Base-by-base conservation (phyloP, 2,113 vertebrate species). In the Tympanuchus pallidicinctus region DNA sequence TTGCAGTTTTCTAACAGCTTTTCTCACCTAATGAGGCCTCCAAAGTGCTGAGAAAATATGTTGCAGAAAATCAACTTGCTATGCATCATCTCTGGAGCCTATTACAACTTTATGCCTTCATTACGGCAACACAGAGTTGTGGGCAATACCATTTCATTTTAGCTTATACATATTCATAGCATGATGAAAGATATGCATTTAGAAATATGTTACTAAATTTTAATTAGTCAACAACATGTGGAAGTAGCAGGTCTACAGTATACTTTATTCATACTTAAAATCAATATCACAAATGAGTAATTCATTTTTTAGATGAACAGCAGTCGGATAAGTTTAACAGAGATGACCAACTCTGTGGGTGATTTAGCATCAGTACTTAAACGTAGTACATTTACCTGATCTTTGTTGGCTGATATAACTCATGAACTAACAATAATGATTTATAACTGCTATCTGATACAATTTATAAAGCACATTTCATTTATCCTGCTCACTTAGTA, bases 11-110 rank as follows among this genome's bases (percentile, higher is more conserved):
- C 72, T 88, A 88, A 91, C 80, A 89, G 81, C 34, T 91, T 91
- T 90, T 96, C 64, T 88, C 42, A 80, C 60, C 64, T 94, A 94
- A 88, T 93, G 82, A 96, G 69, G 47, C 88, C 82, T 93, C 73
- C 52, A 81, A 94, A 94, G 86, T 63, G 54, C 71, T 88, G 66
- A 86, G 66, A 81, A 92, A 89, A 93, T 87, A 75, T 4, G 18
- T 63, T 78, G 70, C 40, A 76, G 61, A 81, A 94, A 81, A 83
- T 83, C 52, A n/a, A 61, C 61, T 71, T 74, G 45, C 61, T 80
- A 22, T 94, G 65, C 36, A 32, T 90, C 64, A 57, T 91, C 60
- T 94, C 73, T 80, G 27, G 48, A 95, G 43, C 11, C 43, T 87
- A 5, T 85, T 80, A 82, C 38, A 82, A 79, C 57, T 74, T 90